Evolutionary conservation across 2,888 invertebrate species (phyloP).

Genomic region (Nineta flava): DNA sequence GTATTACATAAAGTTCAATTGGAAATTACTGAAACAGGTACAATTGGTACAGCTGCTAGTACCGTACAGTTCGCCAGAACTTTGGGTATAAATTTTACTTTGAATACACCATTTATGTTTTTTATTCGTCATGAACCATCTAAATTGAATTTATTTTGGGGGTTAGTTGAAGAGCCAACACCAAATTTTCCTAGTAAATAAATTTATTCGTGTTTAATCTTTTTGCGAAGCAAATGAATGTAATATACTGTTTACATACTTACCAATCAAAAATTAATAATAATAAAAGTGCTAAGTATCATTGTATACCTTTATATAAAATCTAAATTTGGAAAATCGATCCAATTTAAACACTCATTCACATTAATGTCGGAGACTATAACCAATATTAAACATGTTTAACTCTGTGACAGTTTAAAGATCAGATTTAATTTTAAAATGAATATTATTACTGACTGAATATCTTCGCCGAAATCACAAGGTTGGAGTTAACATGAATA

Average conservation of each 20-base stretch:
- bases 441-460: too few species aligned
- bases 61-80: constrained; percentile 37
- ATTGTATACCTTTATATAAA: too few species aligned
- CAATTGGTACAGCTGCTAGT: constrained; percentile 54
- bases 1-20: constrained; percentile 52
- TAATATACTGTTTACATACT: not conserved
- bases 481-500: too few species aligned
- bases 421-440: too few species aligned
- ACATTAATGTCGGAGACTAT: too few species aligned
- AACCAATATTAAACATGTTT: too few species aligned
- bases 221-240: not conserved
- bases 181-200: constrained; percentile 15
- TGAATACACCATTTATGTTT: constrained; percentile 56
- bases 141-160: constrained; percentile 54
- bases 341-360: too few species aligned
- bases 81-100: constrained; percentile 35
- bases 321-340: too few species aligned
- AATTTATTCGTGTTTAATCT: not conserved
- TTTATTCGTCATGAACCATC: constrained; percentile 53
- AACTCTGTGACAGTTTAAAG: too few species aligned
- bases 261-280: not conserved
- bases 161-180: constrained; percentile 43
- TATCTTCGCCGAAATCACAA: too few species aligned
- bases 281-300: not conserved
- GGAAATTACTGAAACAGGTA: constrained; percentile 48